Evolutionary conservation across 2,888 invertebrate species (phyloP), one percentile per base, ranked within the genome.

Genomic region (Sarcophaga caerulescens): DNA sequence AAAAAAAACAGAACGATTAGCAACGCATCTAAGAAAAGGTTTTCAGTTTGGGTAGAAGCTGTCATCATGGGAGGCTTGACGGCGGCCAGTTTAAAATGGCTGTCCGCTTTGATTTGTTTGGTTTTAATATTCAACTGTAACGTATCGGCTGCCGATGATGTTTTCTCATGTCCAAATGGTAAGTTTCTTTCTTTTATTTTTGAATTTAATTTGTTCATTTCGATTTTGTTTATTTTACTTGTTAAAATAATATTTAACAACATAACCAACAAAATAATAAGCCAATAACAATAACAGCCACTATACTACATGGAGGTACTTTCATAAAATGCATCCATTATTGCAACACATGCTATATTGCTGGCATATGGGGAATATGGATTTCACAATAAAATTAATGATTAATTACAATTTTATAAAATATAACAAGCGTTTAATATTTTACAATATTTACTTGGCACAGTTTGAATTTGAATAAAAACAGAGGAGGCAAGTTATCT

Each of bases 1-100:
- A 76, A 86, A 84, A 65, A 82, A 75, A 75, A 35, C 35, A 76
- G 47, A 62, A 78, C 47, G 45, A 69, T 74, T 35, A 35, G 35
- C 35, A 35, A 35, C 35, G 35, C 35, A 2, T 35, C 35, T 10
- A 35, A 35, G 35, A 35, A 12, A 74, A 70, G 76, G 71, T 80
- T 83, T 80, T 21, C 17, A 68, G 66, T 25, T 45, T 75, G 52
- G 60, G 35, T 35, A 78, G 66, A 63, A 60, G 59, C 70, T 81
- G 84, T 78, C 79, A 90, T 90, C 81, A 93, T 93, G 93, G 90
- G 90, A 89, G 90, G 91, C 89, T 87, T 91, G 90, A 91, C 92
- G 93, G 93, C 93, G 91, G 93, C 92, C 93, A 93, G 91, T 90
- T 89, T 91, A 84, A 89, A 90, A 92, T 93, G 93, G 93, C 93